Evolutionary conservation across 2,888 invertebrate species (phyloP).

Genomic region (Callinectes sapidus): DNA sequence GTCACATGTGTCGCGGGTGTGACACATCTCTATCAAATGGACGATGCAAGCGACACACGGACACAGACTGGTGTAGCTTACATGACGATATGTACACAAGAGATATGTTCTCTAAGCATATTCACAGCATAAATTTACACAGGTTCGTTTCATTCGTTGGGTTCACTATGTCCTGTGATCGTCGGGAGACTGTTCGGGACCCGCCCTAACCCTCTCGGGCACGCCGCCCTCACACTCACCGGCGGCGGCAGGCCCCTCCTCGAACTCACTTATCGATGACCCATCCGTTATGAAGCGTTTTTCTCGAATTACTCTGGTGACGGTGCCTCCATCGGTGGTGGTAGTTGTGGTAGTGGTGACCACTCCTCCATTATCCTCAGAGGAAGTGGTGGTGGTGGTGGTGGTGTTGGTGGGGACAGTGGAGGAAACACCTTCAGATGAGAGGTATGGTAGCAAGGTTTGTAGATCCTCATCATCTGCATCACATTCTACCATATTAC

Average conservation of each 20-base stretch:
- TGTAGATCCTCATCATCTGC: constrained; percentile 40
- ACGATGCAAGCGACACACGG: constrained; percentile 40
- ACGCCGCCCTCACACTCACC: constrained; percentile 66
- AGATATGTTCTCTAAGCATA: constrained; percentile 55
- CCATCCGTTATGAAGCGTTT: constrained; percentile 40
- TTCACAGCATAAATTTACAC: constrained; percentile 67
- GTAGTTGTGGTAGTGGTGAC: constrained; percentile 54
- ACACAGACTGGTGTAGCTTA: constrained; percentile 62
- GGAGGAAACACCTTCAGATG: constrained; percentile 45
- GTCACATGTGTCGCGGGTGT: constrained; percentile 39
- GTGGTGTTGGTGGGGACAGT: neutral
- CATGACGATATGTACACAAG: constrained; percentile 59
- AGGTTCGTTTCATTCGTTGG: constrained; percentile 49
- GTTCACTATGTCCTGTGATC: constrained; percentile 60
- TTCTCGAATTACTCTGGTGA: constrained; percentile 51
- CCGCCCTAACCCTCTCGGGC: constrained; percentile 49
- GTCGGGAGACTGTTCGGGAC: constrained; percentile 34
- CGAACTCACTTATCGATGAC: neutral
- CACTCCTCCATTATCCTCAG: neutral
- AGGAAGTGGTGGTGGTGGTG: constrained; percentile 21
- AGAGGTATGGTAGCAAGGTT: constrained; percentile 3
- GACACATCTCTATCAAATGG: constrained; percentile 7
- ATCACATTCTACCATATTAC: constrained; percentile 59
- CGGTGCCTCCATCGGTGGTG: constrained; percentile 59
- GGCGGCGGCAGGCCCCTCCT: constrained; percentile 21